Percentiles rank a stretch among this genome's conserved stretches.
Evolutionary conservation across 2,113 vertebrate genomes (phyloP).

Genomic region (Picathartes gymnocephalus): DNA sequence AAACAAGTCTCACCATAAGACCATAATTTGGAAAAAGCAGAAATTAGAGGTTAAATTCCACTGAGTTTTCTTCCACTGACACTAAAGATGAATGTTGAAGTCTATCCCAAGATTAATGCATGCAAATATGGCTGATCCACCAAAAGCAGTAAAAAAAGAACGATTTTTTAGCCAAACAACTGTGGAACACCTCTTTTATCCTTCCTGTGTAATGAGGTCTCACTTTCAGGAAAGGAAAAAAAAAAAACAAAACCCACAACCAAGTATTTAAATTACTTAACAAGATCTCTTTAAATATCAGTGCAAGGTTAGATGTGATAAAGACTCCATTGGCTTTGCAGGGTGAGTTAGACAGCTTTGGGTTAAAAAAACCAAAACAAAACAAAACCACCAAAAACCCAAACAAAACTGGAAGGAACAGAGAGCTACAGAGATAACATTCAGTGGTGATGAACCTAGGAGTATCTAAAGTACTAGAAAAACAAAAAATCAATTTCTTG

Average conservation of each 20-base stretch:
- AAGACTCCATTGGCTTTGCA: background rate
- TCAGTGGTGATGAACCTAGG: background rate
- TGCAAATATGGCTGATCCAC: background rate
- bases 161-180: background rate
- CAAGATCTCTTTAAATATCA: slow-evolving; percentile 2
- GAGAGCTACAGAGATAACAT: background rate
- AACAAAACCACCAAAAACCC: background rate
- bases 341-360: background rate
- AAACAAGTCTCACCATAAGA: background rate
- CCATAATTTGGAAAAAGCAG: background rate
- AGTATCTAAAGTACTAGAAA: background rate
- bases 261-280: background rate
- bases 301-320: slow-evolving; percentile 2
- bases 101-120: background rate
- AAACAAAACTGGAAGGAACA: background rate
- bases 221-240: background rate
- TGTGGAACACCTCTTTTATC: background rate
- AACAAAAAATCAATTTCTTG: background rate
- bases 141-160: background rate
- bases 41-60: background rate
- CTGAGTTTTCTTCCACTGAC: background rate
- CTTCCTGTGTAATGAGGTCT: fast-evolving
- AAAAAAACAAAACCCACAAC: background rate
- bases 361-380: background rate
- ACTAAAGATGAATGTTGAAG: background rate